Evolutionary conservation across 2,888 invertebrate species (phyloP).

Genomic region (Drosophila lutescens): DNA sequence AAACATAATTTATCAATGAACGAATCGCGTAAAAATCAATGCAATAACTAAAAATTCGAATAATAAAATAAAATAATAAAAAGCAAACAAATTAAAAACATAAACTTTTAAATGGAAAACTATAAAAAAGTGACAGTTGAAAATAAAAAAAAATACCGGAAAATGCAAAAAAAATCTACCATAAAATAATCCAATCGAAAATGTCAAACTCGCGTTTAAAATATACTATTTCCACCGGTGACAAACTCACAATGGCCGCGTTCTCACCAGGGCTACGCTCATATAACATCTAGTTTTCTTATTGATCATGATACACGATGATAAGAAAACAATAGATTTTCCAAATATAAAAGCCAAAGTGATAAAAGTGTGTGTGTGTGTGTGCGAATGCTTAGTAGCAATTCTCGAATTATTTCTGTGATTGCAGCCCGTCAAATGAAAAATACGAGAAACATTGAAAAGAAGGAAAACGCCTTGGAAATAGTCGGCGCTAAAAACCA

Average conservation of each 20-base stretch:
- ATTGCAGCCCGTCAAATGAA: conserved; percentile 18
- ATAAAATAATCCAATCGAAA: background rate
- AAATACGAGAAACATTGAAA: conserved; percentile 14
- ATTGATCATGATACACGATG: too few relatives aligned
- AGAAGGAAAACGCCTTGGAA: conserved; percentile 1
- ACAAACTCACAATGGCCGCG: background rate
- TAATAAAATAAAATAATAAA: background rate
- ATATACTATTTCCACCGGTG: background rate
- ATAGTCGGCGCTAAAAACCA: background rate
- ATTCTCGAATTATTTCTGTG: conserved; percentile 6
- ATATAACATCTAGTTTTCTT: too few relatives aligned
- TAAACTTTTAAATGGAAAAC: background rate
- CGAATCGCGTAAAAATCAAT: background rate
- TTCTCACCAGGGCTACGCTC: background rate
- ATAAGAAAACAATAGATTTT: too few relatives aligned
- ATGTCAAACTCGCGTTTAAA: background rate
- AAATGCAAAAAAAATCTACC: background rate
- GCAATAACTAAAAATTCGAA: background rate
- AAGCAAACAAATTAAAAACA: background rate
- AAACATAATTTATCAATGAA: background rate
- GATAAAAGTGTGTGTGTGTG: background rate
- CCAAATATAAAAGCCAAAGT: background rate
- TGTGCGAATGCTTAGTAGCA: background rate
- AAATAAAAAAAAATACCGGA: background rate
- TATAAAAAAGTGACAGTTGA: background rate